Evolutionary conservation across 1,140 invertebrate genomes (phyloP), one percentile per base, ranked within the genome.

Genomic region (Antheraea mylitta): DNA sequence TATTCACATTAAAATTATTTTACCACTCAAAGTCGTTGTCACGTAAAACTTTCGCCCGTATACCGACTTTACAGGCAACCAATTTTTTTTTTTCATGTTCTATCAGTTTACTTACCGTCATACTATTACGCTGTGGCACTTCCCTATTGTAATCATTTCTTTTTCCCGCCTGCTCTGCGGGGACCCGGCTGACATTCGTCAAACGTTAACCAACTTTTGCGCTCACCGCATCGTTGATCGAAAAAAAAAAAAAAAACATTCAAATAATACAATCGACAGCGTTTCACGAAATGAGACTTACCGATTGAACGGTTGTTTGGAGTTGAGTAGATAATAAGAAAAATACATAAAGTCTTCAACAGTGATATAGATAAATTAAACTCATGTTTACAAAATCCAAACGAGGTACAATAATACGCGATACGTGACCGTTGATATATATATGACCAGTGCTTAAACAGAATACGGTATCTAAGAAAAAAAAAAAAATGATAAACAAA

Each of bases 191-290:
- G 9, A 19, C 6, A 81, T 79, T 79, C 73, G 79, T 79, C 76
- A 82, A 81, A 78, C 70, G 76, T 69, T 69, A 76, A 80, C 73
- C 77, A 77, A 83, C 83, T 86, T 88, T 86, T 78, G 83, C 73
- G 78, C 75, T 74, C 22, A 70, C 68, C 72, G 73, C 61, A 71
- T 75, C 64, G 59, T 19, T 7, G 59, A 13, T 11, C 59, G 59
- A 11, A 13, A 9, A 9, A 19, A 11, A 13, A 9, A 9, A 19
- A 59, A 61, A 22, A 19, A 22, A 19, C 11, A 61, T 11, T 30
- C 18, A 18, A 63, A 37, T 37, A n/a, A 37, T 30, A 63, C 37
- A 37, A 37, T 37, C 30, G 30, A 63, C 45, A 53, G 45, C 16
- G 9, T 1, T 53, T 53, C 16, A 7, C 45, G 10, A 53, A 16